These are phyloP conservation scores for Tipula helvola DNA, from an alignment of 2,888 invertebrate genomes.

Conservation along the genomic window DNA sequence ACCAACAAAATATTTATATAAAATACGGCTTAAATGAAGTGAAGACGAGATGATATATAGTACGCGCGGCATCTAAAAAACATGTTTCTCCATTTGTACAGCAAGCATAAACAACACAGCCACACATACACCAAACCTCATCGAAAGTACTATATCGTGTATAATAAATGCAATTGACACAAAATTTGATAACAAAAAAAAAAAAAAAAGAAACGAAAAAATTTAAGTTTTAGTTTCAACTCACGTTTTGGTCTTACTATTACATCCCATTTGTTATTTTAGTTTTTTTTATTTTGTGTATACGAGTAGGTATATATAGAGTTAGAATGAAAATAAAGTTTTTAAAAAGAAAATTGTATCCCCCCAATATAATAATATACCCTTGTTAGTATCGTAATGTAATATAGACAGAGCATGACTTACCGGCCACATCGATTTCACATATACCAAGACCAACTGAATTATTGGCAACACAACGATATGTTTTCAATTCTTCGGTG, in stretches of 20 bases:
- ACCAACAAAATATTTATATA: too few relatives aligned
- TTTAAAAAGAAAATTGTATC: neutral
- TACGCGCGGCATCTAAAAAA: neutral
- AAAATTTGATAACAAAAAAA: neutral
- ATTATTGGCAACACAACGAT: constrained; percentile 76
- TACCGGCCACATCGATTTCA: constrained; percentile 56
- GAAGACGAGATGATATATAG: neutral
- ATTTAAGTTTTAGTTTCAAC: constrained; percentile 12
- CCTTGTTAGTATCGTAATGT: neutral
- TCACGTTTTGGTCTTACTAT: constrained; percentile 21
- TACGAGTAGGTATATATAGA: neutral
- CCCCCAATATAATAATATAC: neutral
- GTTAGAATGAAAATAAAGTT: neutral
- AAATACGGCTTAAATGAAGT: neutral
- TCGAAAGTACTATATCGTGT: neutral
- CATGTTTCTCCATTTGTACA: neutral
- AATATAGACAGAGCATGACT: constrained; percentile 17
- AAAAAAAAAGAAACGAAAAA: neutral
- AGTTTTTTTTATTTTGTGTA: neutral
- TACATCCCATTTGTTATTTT: neutral
- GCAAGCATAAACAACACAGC: neutral
- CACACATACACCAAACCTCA: neutral
- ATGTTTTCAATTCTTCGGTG: constrained; percentile 52
- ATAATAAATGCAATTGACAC: neutral
- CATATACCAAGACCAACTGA: constrained; percentile 57